Conservation (phyloP, 2,888 invertebrate species). For the Sipha maydis region DNA sequence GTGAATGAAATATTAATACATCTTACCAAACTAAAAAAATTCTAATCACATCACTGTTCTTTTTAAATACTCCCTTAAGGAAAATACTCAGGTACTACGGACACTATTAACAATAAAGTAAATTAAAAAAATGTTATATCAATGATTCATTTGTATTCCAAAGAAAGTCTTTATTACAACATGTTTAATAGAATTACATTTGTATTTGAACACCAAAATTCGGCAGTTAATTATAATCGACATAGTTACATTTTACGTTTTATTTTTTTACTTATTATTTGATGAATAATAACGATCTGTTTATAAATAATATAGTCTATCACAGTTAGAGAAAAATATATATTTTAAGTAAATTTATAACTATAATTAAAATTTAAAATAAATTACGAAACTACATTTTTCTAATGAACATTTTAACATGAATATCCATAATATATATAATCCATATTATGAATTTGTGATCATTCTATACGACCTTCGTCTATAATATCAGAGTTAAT, state of each 20-base stretch:
- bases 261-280: neutral
- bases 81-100: neutral
- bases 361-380: neutral
- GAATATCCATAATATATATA: neutral
- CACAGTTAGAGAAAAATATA: neutral
- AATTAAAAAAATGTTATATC: no score
- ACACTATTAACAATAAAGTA: no score
- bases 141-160: neutral
- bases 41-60: neutral
- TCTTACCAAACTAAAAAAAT: neutral
- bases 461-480: conserved; percentile 4
- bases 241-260: neutral
- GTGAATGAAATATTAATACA: neutral
- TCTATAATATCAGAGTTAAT: neutral
- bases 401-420: neutral
- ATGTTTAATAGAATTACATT: neutral
- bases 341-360: neutral
- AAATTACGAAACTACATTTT: neutral
- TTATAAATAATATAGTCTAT: neutral
- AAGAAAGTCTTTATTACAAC: no score
- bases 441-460: neutral
- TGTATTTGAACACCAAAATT: no score
- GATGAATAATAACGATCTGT: neutral
- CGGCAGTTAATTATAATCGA: no score
- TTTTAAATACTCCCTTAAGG: neutral